Base-by-base conservation (phyloP, 2,888 invertebrate genomes). In the Pherbina coryleti region DNA sequence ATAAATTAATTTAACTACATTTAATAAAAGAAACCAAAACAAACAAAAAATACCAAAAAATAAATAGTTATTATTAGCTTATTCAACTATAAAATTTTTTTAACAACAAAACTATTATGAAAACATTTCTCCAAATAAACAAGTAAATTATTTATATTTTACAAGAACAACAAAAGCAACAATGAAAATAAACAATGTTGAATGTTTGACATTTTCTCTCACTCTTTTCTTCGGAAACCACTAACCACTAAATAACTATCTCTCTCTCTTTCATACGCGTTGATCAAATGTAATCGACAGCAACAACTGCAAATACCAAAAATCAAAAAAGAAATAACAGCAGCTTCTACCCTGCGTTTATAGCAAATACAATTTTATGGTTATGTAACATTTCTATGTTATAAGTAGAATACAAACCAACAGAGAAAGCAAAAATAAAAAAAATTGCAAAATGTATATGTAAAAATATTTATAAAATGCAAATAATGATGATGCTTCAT, bases 1-100 rank as follows among this genome's bases (percentile, higher is more conserved):
- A 87, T 86, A 87, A 87, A 84, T 86, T 86, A 87, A 87, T 88
- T 88, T 86, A 87, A 87, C 84, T 85, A 85, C 83, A 84, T 82
- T 82, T 82, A 83, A 83, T 83, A 82, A 83, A 83, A 79, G 80
- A 82, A 81, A 81, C 79, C 82, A 82, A 82, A 81, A 81, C 83
- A 85, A 81, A 83, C 84, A 83, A 84, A 84, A 84, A 86, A 86
- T 84, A 85, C 80, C 82, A 85, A 84, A 82, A 85, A 85, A 85
- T 80, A 75, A 76, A 86, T 85, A 85, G 85, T 87, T 86, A 86
- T 86, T 87, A 86, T 86, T 87, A 88, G 88, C 85, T 86, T 86
- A 87, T 87, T 87, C 86, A 81, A 81, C 79, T 81, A 81, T 55
- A 79, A 71, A 74, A 72, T 76, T 80, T 84, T 85, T 82, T 83